Conservation (phyloP, 2,888 invertebrate genomes). For the Epicampocera succincta region DNA sequence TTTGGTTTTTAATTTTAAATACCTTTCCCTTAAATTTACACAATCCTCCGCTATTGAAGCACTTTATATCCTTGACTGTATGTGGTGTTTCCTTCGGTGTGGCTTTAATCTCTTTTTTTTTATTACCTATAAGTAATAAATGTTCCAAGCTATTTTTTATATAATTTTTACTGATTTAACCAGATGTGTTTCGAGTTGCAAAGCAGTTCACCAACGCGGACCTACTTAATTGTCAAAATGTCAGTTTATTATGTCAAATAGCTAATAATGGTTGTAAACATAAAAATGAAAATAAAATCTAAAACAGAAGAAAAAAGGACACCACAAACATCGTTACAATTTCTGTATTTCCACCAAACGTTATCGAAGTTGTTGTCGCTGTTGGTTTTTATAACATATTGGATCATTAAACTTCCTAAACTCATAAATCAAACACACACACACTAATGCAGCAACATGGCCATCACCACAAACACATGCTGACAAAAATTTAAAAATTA, state of each 20-base stretch:
- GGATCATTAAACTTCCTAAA: slow-evolving; percentile 50
- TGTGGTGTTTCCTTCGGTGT: neutral
- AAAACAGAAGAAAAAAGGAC: slow-evolving; percentile 5
- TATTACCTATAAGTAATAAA: slow-evolving; percentile 29
- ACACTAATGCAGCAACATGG: slow-evolving; percentile 14
- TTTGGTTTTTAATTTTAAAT: neutral
- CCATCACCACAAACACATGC: neutral
- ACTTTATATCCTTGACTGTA: neutral
- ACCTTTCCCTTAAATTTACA: neutral
- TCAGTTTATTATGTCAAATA: slow-evolving; percentile 27
- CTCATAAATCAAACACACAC: slow-evolving; percentile 54
- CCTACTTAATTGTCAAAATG: slow-evolving; percentile 52
- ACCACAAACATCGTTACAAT: slow-evolving; percentile 16
- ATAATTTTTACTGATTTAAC: slow-evolving; percentile 8
- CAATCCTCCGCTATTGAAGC: neutral
- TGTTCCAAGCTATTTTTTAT: neutral
- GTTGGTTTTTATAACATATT: slow-evolving; percentile 55
- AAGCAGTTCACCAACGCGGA: neutral
- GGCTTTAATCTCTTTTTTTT: slow-evolving; percentile 40
- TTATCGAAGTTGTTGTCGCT: slow-evolving; percentile 24
- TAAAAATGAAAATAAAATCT: slow-evolving; percentile 15
- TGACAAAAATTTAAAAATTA: neutral
- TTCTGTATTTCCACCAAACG: neutral
- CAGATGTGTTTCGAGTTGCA: slow-evolving; percentile 33
- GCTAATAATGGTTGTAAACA: slow-evolving; percentile 54